phyloP scores from a whole-genome alignment of 1,140 invertebrate genomes.

The Drosophila persimilis region DNA sequence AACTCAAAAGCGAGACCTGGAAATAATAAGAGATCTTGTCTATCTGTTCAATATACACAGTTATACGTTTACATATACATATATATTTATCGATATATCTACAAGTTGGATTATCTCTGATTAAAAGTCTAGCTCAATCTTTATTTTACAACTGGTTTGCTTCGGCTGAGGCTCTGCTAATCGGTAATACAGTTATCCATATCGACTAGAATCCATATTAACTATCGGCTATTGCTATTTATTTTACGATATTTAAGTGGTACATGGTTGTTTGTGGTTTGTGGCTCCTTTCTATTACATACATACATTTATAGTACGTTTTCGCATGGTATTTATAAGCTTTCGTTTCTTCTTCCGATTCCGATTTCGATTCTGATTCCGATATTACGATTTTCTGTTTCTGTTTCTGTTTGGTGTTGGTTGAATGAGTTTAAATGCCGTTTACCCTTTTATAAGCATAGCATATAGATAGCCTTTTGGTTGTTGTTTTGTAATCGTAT shows the following conservation, averaged over 20 bases:
- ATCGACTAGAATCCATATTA: constrained; percentile 21
- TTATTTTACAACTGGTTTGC: constrained; percentile 70
- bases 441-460: constrained; percentile 78
- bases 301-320: constrained; percentile 8
- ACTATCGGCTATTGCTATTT: constrained; percentile 74
- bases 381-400: constrained; percentile 37
- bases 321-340: constrained; percentile 66
- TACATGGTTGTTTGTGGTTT: constrained; percentile 31
- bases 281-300: not conserved
- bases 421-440: constrained; percentile 74
- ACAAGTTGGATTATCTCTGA: constrained; percentile 53
- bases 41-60: constrained; percentile 62
- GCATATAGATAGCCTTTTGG: constrained; percentile 62
- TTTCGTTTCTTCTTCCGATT: constrained; percentile 56
- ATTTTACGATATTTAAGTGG: constrained; percentile 71
- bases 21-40: constrained; percentile 53
- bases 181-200: constrained; percentile 30
- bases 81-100: constrained; percentile 54
- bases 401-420: constrained; percentile 6
- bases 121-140: constrained; percentile 78
- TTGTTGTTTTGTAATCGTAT: constrained; percentile 41
- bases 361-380: constrained; percentile 55
- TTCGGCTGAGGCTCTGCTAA: constrained; percentile 55
- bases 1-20: constrained; percentile 65
- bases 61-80: constrained; percentile 58